A percentile compares a stretch with the other conserved stretches of the same genome.
Evolutionary conservation across 2,888 invertebrate species (phyloP).

Genomic region (Flexamia atlantica): DNA sequence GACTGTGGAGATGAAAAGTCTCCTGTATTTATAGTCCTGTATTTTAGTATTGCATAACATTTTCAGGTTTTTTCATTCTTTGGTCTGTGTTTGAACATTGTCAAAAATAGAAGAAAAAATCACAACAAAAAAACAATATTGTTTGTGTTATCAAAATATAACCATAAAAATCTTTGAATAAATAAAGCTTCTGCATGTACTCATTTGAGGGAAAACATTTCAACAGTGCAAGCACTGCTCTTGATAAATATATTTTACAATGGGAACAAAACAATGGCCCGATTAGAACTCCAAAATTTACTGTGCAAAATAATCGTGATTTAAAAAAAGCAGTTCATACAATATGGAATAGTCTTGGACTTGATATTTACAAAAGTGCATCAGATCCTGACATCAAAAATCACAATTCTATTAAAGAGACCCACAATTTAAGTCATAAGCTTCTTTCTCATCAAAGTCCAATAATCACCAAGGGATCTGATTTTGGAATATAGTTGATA

Average conservation of each 20-base stretch:
- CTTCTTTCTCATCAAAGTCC: neutral
- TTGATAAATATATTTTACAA: neutral
- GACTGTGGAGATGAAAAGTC: too few relatives aligned
- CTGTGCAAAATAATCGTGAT: conserved; percentile 28
- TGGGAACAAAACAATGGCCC: conserved; percentile 7
- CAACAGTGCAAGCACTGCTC: conserved; percentile 7
- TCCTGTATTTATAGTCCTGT: too few relatives aligned
- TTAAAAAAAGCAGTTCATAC: conserved; percentile 22
- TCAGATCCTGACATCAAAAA: neutral
- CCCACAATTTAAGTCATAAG: neutral
- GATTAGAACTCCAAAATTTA: neutral
- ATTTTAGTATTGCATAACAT: too few relatives aligned
- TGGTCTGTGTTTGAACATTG: too few relatives aligned
- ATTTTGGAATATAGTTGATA: conserved; percentile 17
- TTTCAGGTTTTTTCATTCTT: too few relatives aligned
- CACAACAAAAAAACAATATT: too few relatives aligned
- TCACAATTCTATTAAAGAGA: neutral
- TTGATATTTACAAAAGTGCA: neutral
- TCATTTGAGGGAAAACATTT: conserved; percentile 12
- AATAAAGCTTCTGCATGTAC: neutral
- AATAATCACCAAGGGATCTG: conserved; percentile 6
- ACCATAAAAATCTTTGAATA: too few relatives aligned
- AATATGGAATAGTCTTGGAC: conserved; percentile 9
- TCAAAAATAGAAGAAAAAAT: too few relatives aligned
- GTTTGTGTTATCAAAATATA: too few relatives aligned